Base-by-base conservation (phyloP, 2,888 invertebrate genomes). In the Chrysotoxum bicinctum region DNA sequence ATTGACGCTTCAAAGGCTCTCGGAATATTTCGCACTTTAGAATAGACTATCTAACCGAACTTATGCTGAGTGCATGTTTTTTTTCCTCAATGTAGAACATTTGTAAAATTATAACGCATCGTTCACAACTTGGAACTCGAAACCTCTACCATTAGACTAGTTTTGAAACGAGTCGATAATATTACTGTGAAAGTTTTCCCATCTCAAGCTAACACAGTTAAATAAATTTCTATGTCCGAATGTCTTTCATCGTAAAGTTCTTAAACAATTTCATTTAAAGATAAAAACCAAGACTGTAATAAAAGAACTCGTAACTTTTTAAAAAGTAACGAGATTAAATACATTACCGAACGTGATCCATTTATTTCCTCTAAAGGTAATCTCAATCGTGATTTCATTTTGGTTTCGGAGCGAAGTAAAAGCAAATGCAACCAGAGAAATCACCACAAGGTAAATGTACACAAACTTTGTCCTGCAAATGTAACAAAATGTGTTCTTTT, bases 281-380 rank as follows among this genome's bases (percentile, higher is more conserved):
- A 62, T 62, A 62, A 62, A 62, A 62, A 26, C 43, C 16, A 62
- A 45, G 26, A 43, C 26, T 43, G 35, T 32, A 35, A 58, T 32
- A 58, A 58, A 35, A 58, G 58, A 62, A 62, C 43, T 45, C 30
- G 43, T 56, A 62, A 45, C 62, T 43, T 62, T 26, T 62, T 62
- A 54, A 54, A 52, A 69, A 69, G 37, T 58, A 81, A 81, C 64
- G 35, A 77, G 76, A 81, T 81, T 81, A 81, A 76, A 56, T 50
- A 70, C 70, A 81, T 69, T 81, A 64, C 70, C 50, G 81, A 32
- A 81, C 81, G 81, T 81, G 81, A 81, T 77, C 64, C 77, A 77
- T 62, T 62, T 70, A 76, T 77, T 81, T 81, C 35, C 64, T 50
- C 64, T 43, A 64, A 81, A 77, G 77, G 81, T 66, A 76, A 48